These are phyloP conservation scores for Drosophila setosimentum DNA, from an alignment of 2,888 invertebrate species.

Conservation along the genomic window DNA sequence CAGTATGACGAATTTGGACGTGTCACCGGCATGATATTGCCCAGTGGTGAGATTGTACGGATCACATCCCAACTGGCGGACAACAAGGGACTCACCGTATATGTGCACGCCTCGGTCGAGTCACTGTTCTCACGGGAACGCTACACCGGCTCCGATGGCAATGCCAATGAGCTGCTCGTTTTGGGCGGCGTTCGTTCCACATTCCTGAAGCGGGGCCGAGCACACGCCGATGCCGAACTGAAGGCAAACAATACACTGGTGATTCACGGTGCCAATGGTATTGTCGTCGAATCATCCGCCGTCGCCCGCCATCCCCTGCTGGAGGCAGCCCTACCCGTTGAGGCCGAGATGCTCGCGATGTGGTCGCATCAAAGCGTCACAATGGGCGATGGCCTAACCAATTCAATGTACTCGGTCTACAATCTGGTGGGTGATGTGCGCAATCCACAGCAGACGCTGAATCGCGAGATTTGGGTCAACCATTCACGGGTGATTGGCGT, in stretches of 20 bases:
- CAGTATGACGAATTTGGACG: slow-evolving; percentile 96
- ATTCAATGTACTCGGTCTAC: slow-evolving; percentile 93
- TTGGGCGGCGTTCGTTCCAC: slow-evolving; percentile 89
- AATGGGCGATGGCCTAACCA: slow-evolving; percentile 90
- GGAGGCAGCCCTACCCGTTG: slow-evolving; percentile 93
- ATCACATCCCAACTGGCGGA: slow-evolving; percentile 92
- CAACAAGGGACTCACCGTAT: slow-evolving; percentile 91
- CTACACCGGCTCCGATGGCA: slow-evolving; percentile 84
- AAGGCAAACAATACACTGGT: slow-evolving; percentile 92
- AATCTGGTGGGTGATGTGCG: slow-evolving; percentile 94
- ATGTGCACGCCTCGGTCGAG: slow-evolving; percentile 88
- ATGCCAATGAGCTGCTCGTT: slow-evolving; percentile 87
- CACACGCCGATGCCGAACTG: slow-evolving; percentile 90
- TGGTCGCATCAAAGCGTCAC: slow-evolving; percentile 93
- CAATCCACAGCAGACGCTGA: slow-evolving; percentile 93
- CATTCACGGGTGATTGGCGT: slow-evolving; percentile 94
- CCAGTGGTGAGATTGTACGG: slow-evolving; percentile 95
- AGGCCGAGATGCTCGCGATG: slow-evolving; percentile 95
- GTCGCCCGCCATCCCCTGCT: slow-evolving; percentile 92
- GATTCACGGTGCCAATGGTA: slow-evolving; percentile 91
- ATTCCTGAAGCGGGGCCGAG: slow-evolving; percentile 89
- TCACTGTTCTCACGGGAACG: slow-evolving; percentile 87
- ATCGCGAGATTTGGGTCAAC: slow-evolving; percentile 95
- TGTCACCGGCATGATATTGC: slow-evolving; percentile 93
- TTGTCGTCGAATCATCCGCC: slow-evolving; percentile 91